Evolutionary conservation across 2,113 vertebrate genomes (phyloP).

Genomic region (Anolis carolinensis): DNA sequence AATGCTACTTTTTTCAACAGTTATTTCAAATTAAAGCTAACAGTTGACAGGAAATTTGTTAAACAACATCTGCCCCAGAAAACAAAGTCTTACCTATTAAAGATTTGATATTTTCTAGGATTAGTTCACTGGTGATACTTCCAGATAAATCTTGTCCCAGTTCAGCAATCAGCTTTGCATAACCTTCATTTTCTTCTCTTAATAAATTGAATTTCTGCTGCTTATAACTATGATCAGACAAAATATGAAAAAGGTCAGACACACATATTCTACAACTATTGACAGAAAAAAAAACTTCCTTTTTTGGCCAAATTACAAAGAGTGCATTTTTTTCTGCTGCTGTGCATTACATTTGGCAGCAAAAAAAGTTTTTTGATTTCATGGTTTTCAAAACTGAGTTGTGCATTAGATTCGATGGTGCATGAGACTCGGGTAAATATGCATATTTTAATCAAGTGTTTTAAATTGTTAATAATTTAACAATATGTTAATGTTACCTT

Average conservation of each 20-base stretch:
- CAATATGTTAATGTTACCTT: too few species aligned
- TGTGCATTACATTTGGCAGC: too few species aligned
- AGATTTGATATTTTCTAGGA: slow-evolving; percentile 98
- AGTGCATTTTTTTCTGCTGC: too few species aligned
- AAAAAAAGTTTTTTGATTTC: too few species aligned
- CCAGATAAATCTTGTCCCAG: slow-evolving; percentile 95
- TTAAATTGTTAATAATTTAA: too few species aligned
- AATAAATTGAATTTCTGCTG: slow-evolving; percentile 99
- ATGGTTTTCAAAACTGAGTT: too few species aligned
- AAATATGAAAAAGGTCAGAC: slow-evolving; percentile 55
- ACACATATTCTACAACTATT: neutral
- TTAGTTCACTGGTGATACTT: slow-evolving; percentile 92
- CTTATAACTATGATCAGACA: slow-evolving; percentile 88
- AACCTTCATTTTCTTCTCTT: slow-evolving; percentile 98
- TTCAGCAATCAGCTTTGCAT: slow-evolving; percentile 96
- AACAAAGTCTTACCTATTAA: slow-evolving; percentile 88
- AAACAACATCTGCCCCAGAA: neutral
- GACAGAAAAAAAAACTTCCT: too few species aligned
- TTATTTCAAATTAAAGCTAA: neutral
- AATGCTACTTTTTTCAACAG: neutral
- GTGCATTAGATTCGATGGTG: too few species aligned
- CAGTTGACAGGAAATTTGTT: neutral
- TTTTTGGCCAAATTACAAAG: too few species aligned
- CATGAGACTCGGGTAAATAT: too few species aligned
- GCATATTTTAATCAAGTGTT: too few species aligned